Evolutionary conservation across 2,113 vertebrate genomes (phyloP).

Genomic region (Dromiciops gliroides): DNA sequence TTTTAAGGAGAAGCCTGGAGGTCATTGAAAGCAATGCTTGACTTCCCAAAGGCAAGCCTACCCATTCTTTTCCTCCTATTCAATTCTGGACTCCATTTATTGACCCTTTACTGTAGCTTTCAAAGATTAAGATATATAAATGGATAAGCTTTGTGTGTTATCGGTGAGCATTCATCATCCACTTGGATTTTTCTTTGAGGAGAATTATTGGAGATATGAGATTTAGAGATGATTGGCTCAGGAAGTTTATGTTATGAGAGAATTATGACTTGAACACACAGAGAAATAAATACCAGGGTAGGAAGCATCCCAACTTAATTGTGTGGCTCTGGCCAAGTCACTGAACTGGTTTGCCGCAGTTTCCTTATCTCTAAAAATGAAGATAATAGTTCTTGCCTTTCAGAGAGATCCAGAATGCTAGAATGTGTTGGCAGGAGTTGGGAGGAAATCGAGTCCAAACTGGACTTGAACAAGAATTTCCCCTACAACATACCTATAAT

Average conservation of each 20-base stretch:
- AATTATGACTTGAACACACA: background rate
- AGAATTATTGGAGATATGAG: background rate
- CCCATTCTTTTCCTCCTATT: background rate
- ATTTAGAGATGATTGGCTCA: background rate
- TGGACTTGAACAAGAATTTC: background rate
- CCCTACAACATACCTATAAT: background rate
- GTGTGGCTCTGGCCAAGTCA: background rate
- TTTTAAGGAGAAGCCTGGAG: background rate
- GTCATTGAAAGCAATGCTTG: background rate
- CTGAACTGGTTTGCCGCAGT: background rate
- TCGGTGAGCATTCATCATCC: background rate
- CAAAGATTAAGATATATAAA: background rate
- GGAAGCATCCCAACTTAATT: background rate
- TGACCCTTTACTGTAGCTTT: background rate
- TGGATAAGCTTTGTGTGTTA: background rate
- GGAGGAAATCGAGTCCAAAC: background rate
- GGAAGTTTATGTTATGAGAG: background rate
- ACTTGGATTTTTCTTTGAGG: background rate
- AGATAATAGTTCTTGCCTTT: background rate
- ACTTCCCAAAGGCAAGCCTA: background rate
- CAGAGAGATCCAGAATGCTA: background rate
- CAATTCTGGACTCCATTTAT: background rate
- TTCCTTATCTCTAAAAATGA: background rate
- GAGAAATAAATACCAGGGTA: background rate
- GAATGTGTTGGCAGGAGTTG: background rate